These are phyloP conservation scores for Empis stercorea DNA, from an alignment of 2,888 invertebrate species.

Conservation along the genomic window DNA sequence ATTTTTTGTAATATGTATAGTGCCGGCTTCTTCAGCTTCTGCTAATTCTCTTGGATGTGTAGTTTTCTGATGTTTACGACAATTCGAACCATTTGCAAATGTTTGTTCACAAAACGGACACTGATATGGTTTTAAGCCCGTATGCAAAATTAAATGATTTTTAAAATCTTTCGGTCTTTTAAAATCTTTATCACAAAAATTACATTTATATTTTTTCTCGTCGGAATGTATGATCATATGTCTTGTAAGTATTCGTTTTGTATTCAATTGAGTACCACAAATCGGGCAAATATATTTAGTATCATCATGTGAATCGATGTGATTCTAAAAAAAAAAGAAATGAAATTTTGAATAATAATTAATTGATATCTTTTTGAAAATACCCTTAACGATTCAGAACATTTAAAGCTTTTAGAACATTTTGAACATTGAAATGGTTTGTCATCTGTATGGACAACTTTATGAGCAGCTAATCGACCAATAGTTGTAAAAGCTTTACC, in stretches of 20 bases:
- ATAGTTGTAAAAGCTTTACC: constrained; percentile 28
- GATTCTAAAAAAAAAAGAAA: neutral
- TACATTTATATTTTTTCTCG: constrained; percentile 29
- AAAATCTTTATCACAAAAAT: constrained; percentile 30
- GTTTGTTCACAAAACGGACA: constrained; percentile 34
- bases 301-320: neutral
- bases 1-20: neutral
- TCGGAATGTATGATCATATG: constrained; percentile 35
- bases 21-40: constrained; percentile 24
- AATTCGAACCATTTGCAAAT: constrained; percentile 35
- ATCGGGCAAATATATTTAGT: constrained; percentile 9
- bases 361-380: neutral
- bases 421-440: constrained; percentile 28
- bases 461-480: constrained; percentile 30
- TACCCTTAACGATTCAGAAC: constrained; percentile 13
- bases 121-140: constrained; percentile 32
- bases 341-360: neutral
- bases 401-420: constrained; percentile 16
- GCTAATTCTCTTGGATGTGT: constrained; percentile 32
- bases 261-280: constrained; percentile 25
- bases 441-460: constrained; percentile 29
- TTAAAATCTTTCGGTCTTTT: constrained; percentile 34
- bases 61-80: constrained; percentile 34
- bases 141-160: constrained; percentile 32
- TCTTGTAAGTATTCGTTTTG: constrained; percentile 37